Conservation (phyloP, 2,797 vertebrate genomes). For the Onychomys arenicola region DNA sequence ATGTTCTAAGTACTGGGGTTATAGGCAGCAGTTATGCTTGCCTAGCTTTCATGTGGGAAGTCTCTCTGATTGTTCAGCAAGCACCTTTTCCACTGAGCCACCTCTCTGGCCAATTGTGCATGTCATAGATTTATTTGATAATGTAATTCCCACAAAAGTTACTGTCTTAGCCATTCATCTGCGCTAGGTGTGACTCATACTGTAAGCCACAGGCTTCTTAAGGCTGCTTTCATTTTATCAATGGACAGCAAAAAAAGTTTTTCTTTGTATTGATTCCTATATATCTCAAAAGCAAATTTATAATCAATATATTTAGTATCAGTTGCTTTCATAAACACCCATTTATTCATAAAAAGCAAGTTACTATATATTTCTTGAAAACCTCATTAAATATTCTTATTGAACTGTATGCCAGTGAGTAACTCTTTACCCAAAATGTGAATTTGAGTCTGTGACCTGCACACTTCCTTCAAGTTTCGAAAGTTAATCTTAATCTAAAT, state of each 20-base stretch:
- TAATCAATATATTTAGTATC: not conserved
- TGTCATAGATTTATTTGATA: not conserved
- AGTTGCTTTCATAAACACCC: constrained; percentile 34
- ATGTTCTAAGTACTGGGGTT: not conserved
- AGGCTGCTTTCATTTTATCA: constrained; percentile 37
- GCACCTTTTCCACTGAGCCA: not conserved
- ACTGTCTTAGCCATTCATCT: not conserved
- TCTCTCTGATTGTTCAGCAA: not conserved
- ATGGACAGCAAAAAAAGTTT: not conserved
- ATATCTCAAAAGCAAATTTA: constrained; percentile 31
- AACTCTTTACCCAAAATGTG: constrained; percentile 57
- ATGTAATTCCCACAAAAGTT: not conserved
- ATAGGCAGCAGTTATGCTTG: not conserved
- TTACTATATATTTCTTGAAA: not conserved
- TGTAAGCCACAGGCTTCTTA: not conserved
- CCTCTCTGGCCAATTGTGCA: not conserved
- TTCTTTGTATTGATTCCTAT: constrained; percentile 32
- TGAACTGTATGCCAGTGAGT: not conserved
- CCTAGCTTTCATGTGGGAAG: not conserved
- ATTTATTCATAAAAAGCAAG: constrained; percentile 7
- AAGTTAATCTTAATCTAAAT: constrained; percentile 46
- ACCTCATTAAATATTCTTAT: constrained; percentile 21
- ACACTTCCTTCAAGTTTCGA: not conserved
- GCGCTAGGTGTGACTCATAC: not conserved
- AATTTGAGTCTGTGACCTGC: constrained; percentile 15